phyloP scores from a whole-genome alignment of 2,888 invertebrate genomes.

The Yponomeuta sedellus region DNA sequence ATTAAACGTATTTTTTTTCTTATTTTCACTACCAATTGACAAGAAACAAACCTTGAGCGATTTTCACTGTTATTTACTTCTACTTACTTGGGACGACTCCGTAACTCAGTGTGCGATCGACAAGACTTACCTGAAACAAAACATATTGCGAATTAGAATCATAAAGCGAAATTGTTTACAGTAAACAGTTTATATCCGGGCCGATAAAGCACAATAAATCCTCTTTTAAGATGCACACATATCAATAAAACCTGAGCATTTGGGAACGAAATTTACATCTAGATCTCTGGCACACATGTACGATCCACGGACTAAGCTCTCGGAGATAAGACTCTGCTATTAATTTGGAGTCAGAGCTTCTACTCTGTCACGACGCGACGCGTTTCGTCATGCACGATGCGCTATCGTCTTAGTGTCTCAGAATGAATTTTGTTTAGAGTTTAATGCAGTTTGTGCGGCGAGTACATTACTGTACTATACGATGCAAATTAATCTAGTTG shows the following conservation, averaged over 20 bases:
- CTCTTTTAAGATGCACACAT: background rate
- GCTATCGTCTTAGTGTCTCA: background rate
- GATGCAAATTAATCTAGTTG: too few species aligned
- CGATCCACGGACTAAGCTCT: background rate
- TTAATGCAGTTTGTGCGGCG: too few species aligned
- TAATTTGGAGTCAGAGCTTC: constrained; percentile 47
- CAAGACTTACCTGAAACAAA: constrained; percentile 30
- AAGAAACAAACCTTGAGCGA: background rate
- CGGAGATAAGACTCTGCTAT: constrained; percentile 25
- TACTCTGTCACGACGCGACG: background rate
- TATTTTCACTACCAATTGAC: background rate
- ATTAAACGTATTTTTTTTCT: background rate
- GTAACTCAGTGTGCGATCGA: constrained; percentile 13
- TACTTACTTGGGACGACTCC: background rate
- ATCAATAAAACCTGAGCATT: background rate
- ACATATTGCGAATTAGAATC: background rate
- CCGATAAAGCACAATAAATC: background rate
- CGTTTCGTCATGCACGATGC: background rate
- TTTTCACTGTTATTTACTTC: background rate
- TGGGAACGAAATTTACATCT: background rate
- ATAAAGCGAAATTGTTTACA: background rate
- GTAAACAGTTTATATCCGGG: background rate
- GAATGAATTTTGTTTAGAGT: too few species aligned
- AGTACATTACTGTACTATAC: too few species aligned
- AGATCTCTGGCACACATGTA: constrained; percentile 1